Base-by-base conservation (phyloP, 1,140 invertebrate species). In the Cardiocondyla obscurior region DNA sequence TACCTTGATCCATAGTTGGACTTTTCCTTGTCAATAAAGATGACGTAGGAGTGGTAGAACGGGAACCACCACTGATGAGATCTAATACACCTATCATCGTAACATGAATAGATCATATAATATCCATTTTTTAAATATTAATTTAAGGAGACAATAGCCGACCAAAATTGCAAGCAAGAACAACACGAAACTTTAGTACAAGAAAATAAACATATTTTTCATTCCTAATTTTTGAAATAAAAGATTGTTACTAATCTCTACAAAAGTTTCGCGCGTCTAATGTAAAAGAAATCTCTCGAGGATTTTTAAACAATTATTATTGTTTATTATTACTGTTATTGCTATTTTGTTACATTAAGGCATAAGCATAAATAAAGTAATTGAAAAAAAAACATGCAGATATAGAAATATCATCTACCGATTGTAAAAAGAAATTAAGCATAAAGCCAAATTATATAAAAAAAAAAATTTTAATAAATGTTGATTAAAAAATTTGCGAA, bases 1-100 rank as follows among this genome's bases (percentile, higher is more conserved):
- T 96, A 81, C 96, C 96, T 91, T 98, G 96, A 92, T 98, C 98
- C 77, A 96, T 96, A 4, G 97, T 97, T 51, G 97, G 97, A 85
- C 97, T 97, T 93, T 97, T 96, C 90, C 96, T 94, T 49, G 96
- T 95, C 67, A 96, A 91, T 74, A 96, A 92, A 70, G 96, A 95
- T 3, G 91, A 87, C 36, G 96, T 96, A 44, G 97, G 97, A 14
- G 97, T 98, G 49, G 96, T 96, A 46, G 97, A 97, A 60, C 97
- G 95, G n/a, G 96, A 96, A 83, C 96, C 96, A 83, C 96, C 96
- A 81, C 96, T 95, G 89, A 97, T 96, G 86, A 97, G 95, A 93
- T 97, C 97, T 93, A 97, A 92, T 94, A 97, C 96, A 90, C 93
- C 94, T 94, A 64, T 55, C 51, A 19, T 49, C 16, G 60, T 14